Evolutionary conservation across 2,888 invertebrate species (phyloP).

Genomic region (Clepsis dumicolana): DNA sequence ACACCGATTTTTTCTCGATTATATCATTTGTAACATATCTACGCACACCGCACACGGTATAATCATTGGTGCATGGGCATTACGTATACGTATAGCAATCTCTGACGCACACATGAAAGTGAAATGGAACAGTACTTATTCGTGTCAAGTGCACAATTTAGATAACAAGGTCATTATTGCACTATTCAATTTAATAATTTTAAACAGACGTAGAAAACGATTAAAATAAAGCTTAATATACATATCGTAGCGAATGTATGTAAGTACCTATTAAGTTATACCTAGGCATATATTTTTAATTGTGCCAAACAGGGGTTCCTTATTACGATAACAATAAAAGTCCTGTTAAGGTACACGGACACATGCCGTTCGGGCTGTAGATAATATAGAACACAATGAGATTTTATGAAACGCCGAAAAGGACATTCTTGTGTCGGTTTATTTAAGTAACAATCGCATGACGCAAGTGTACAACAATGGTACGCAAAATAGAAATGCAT

Average conservation of each 20-base stretch:
- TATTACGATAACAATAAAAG: not conserved
- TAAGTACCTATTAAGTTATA: slow-evolving; percentile 12
- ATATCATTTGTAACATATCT: not conserved
- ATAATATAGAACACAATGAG: not conserved
- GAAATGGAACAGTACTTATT: slow-evolving; percentile 81
- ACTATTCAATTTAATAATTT: slow-evolving; percentile 70
- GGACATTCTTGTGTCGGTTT: slow-evolving; percentile 6
- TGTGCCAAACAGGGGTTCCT: not conserved
- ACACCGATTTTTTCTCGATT: not conserved
- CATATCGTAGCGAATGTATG: not conserved
- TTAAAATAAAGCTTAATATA: slow-evolving; percentile 38
- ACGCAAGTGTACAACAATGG: slow-evolving; percentile 5
- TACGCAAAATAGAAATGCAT: slow-evolving; percentile 38
- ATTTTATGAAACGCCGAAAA: not conserved
- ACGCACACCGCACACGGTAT: slow-evolving; percentile 19
- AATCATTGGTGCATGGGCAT: slow-evolving; percentile 45
- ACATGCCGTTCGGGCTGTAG: not conserved
- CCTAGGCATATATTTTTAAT: not conserved
- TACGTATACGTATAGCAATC: slow-evolving; percentile 58
- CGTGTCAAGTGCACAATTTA: slow-evolving; percentile 86
- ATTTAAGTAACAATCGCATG: slow-evolving; percentile 8
- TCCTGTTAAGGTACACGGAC: not conserved
- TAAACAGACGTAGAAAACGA: slow-evolving; percentile 42
- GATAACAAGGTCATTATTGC: slow-evolving; percentile 84
- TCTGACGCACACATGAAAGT: slow-evolving; percentile 79